These are phyloP conservation scores for Suillia variegata DNA, from an alignment of 2,888 invertebrate genomes.

Conservation along the genomic window DNA sequence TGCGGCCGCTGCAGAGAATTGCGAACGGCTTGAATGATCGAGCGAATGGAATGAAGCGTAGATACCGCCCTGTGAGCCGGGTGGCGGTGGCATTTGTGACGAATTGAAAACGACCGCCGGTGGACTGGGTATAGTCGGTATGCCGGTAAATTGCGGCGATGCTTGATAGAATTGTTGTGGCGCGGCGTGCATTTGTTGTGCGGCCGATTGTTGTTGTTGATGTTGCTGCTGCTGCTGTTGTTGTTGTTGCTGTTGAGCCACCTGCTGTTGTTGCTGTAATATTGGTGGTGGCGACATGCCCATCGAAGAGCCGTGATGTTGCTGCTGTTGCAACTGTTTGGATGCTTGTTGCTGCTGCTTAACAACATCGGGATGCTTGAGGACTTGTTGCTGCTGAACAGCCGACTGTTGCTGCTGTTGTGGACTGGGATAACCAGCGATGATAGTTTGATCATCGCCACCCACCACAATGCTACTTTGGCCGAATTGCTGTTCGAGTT, in stretches of 20 bases:
- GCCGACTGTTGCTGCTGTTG: constrained; percentile 39
- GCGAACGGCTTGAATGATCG: constrained; percentile 73
- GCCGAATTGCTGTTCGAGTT: constrained; percentile 62
- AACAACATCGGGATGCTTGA: constrained; percentile 52
- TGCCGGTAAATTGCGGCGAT: constrained; percentile 72
- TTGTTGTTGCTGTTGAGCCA: constrained; percentile 67
- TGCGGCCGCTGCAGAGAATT: constrained; percentile 77
- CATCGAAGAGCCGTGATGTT: constrained; percentile 54
- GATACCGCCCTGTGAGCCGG: constrained; percentile 72
- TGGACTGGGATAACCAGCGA: constrained; percentile 63
- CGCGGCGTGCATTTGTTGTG: constrained; percentile 41
- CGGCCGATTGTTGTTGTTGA: constrained; percentile 62
- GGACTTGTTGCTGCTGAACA: constrained; percentile 37
- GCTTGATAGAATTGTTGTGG: constrained; percentile 71
- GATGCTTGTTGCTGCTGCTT: constrained; percentile 58
- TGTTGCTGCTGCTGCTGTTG: constrained; percentile 62
- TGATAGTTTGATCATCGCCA: constrained; percentile 43
- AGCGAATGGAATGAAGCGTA: constrained; percentile 82
- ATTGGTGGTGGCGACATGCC: constrained; percentile 63
- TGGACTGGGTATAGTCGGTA: constrained; percentile 86
- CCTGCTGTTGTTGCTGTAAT: constrained; percentile 63
- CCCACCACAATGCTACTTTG: constrained; percentile 39
- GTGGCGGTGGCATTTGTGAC: constrained; percentile 75
- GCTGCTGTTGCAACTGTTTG: constrained; percentile 70
- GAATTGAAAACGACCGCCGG: constrained; percentile 77